Evolutionary conservation across 2,797 vertebrate genomes (phyloP).

Genomic region (Enteromius anoplus): DNA sequence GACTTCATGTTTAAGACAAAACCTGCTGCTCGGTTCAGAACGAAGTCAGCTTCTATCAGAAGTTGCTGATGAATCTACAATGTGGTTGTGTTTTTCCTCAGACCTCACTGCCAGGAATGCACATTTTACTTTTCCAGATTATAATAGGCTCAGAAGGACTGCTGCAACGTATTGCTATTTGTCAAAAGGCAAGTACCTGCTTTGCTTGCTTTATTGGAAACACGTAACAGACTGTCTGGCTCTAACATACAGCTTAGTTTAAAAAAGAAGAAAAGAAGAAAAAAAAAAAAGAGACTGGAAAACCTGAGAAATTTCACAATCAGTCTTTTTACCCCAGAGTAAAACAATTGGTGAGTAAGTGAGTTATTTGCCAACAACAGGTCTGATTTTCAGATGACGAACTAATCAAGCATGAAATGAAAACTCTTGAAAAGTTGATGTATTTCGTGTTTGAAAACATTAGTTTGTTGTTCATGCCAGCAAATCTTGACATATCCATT

Average conservation of each 20-base stretch:
- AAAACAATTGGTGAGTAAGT: slow-evolving; percentile 8
- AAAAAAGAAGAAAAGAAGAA: background rate
- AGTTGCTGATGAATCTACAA: slow-evolving; percentile 51
- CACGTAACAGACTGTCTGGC: slow-evolving; percentile 2
- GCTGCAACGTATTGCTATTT: slow-evolving; percentile 36
- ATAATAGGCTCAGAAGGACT: slow-evolving; percentile 40
- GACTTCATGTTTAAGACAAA: slow-evolving; percentile 32
- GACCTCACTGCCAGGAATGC: slow-evolving; percentile 53
- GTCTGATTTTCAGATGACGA: slow-evolving; percentile 42
- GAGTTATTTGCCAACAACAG: slow-evolving; percentile 23
- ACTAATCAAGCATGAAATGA: slow-evolving; percentile 38
- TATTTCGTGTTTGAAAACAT: slow-evolving; percentile 8
- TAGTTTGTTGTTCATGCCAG: slow-evolving; percentile 17
- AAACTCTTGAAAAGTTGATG: slow-evolving; percentile 7
- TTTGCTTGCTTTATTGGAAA: slow-evolving; percentile 38
- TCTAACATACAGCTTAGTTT: background rate
- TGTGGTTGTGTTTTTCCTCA: slow-evolving; percentile 56
- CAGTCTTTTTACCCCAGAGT: background rate
- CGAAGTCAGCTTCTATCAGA: slow-evolving; percentile 49
- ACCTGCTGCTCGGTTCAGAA: slow-evolving; percentile 46
- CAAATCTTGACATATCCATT: slow-evolving; percentile 26
- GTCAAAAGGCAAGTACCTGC: slow-evolving; percentile 39
- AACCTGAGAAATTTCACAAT: background rate
- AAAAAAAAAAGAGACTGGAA: background rate
- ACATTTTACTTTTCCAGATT: slow-evolving; percentile 55